Base-by-base conservation (phyloP, 2,797 vertebrate species). In the Lithobates sylvaticus region DNA sequence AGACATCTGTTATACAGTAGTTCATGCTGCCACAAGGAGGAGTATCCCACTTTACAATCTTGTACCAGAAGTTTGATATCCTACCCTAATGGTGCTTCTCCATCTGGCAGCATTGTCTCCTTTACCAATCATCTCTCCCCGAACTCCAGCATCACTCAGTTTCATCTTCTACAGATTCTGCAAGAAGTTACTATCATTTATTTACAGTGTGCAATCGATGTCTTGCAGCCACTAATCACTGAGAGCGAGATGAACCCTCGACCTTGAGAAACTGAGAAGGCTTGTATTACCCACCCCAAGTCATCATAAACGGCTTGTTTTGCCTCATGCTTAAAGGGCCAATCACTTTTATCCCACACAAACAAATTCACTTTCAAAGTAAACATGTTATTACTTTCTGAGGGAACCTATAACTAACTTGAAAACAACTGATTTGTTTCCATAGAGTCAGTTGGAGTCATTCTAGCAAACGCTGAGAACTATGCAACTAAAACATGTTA, bases 201-300 rank as follows among this genome's bases (percentile, higher is more conserved):
- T 80, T 75, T 79, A 80, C 84, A 80, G 71, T 80, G 29, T 34
- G 39, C 77, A 85, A 79, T 75, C 84, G 27, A 85, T 85, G 84
- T 67, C 70, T 80, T 18, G 16, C 76, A 68, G 77, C 70, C 70
- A 80, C 84, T 85, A 80, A 79, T 85, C 84, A 85, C 76, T 67
- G 71, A n/a, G 70, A 79, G 39, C 15, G 47, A 72, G 77, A 80
- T 85, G 77, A 85, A 79, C 84, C 64, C 58, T 23, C 23, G 77
- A 80, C 84, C 84, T 80, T 85, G 84, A 68, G 39, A 80, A 85
- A 65, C 23, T 73, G 70, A 21, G 58, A 26, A 74, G 84, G 84
- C 64, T 80, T 80, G 2, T 67, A 80, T 74, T 80, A 85, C 84
- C 58, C 77, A 75, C 76, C 77, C 42, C 65, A 47, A 34, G 70